phyloP scores from a whole-genome alignment of 2,113 vertebrate species.

The Nycticebus coucang region DNA sequence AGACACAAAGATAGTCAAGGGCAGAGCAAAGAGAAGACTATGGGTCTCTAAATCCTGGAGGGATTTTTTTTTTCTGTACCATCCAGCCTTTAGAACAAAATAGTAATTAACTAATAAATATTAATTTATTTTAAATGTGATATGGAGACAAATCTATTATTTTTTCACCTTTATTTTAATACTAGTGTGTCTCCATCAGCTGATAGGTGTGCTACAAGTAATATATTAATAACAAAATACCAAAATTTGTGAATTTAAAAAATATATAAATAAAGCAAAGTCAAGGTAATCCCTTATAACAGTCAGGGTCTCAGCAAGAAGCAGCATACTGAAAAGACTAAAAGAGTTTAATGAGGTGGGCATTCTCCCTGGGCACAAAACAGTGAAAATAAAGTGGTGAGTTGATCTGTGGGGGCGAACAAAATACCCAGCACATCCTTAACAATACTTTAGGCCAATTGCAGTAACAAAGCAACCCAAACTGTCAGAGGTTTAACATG shows the following conservation, averaged over 20 bases:
- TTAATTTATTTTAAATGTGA: constrained; percentile 19
- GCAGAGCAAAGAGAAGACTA: background rate
- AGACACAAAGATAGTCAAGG: background rate
- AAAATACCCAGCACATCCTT: background rate
- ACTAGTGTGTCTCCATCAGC: background rate
- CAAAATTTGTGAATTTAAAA: background rate
- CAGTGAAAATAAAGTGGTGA: background rate
- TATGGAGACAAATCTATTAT: background rate
- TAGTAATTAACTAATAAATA: background rate
- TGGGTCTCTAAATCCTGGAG: background rate
- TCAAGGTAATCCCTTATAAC: background rate
- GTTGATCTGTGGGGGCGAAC: background rate
- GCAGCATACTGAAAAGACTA: background rate
- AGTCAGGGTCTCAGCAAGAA: background rate
- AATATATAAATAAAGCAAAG: constrained; percentile 41
- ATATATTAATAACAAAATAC: background rate
- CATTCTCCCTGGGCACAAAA: background rate
- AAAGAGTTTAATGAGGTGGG: constrained; percentile 5
- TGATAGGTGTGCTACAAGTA: background rate
- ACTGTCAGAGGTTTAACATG: background rate
- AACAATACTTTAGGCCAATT: background rate
- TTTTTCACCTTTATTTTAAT: constrained; percentile 3
- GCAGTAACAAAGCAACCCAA: background rate
- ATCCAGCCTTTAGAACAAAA: background rate
- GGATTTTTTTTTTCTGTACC: background rate